Conservation (phyloP, 2,888 invertebrate species). For the Acutogordius australiensis region DNA sequence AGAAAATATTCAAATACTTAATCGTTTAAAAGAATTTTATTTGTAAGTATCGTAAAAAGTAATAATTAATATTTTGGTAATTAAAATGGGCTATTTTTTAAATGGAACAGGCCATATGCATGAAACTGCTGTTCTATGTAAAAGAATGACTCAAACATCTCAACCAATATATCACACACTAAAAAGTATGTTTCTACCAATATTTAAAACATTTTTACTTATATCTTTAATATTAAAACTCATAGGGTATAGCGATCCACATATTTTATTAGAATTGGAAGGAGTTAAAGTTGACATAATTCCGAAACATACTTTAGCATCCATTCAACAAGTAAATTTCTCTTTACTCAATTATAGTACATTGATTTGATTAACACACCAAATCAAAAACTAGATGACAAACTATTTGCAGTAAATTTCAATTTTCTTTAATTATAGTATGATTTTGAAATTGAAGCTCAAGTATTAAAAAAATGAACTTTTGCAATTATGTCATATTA, state of each 20-base stretch:
- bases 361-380: not conserved
- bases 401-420: not conserved
- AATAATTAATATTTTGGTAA: too few relatives aligned
- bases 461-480: not conserved
- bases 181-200: not conserved
- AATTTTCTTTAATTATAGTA: not conserved
- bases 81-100: too few relatives aligned
- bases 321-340: not conserved
- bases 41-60: too few relatives aligned
- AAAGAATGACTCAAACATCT: not conserved
- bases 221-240: not conserved
- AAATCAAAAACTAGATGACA: not conserved
- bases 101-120: too few relatives aligned
- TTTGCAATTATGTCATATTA: too few relatives aligned
- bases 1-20: too few relatives aligned
- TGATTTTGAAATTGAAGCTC: not conserved
- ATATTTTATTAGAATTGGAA: not conserved
- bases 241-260: constrained; percentile 9
- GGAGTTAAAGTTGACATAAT: constrained; percentile 9
- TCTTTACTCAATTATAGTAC: not conserved
- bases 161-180: not conserved
- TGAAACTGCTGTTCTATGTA: too few relatives aligned
- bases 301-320: not conserved
- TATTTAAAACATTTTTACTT: too few relatives aligned
- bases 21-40: too few relatives aligned